Evolutionary conservation across 2,888 invertebrate species (phyloP), one percentile per base, ranked within the genome.

Genomic region (Sympetrum striolatum): DNA sequence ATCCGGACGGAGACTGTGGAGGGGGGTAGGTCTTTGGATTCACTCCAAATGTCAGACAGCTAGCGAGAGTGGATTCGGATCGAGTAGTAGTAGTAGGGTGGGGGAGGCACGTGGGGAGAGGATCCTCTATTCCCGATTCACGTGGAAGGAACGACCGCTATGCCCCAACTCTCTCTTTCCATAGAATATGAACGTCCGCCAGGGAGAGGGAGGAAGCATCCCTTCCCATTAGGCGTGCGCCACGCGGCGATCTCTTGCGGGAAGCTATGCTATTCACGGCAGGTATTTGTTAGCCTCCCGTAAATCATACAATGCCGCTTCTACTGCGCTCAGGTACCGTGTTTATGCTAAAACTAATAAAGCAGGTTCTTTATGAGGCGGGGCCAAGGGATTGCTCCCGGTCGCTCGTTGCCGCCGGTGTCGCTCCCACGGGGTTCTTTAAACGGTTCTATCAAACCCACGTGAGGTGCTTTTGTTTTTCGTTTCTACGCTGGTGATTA

Each of bases 31-130:
- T 35, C 37, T 60, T 86, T 86, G 86, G 86, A 86, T 64, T 86
- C 86, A 60, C 86, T 86, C 86, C 86, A 86, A 86, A 86, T 86
- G 86, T 86, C 86, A 86, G 82, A 25, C 81, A 81, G 80, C 48
- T 44, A 81, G 82, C 58, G 82, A 82, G 82, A 82, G 82, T 31
- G 86, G 86, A 31, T 53, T 80, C 22, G 37, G 31, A 37, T 58
- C 37, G 60, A 15, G 35, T 35, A 44, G 53, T 12, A 58, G 22
- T 53, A 25, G 14, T 12, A 37, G 81, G n/a, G 44, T 44, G 81
- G 18, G 48, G 25, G 3, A n/a, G 48, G 25, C 48, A 22, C 35
- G 58, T 37, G 60, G 37, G 18, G 82, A 39, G 39, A 39, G 39
- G 48, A 48, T 10, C 48, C 39, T 39, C 80, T 12, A 37, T 37